A percentile compares a stretch with the other conserved stretches of the same genome.
Evolutionary conservation across 2,113 vertebrate genomes (phyloP).

Genomic region (Rattus rattus): DNA sequence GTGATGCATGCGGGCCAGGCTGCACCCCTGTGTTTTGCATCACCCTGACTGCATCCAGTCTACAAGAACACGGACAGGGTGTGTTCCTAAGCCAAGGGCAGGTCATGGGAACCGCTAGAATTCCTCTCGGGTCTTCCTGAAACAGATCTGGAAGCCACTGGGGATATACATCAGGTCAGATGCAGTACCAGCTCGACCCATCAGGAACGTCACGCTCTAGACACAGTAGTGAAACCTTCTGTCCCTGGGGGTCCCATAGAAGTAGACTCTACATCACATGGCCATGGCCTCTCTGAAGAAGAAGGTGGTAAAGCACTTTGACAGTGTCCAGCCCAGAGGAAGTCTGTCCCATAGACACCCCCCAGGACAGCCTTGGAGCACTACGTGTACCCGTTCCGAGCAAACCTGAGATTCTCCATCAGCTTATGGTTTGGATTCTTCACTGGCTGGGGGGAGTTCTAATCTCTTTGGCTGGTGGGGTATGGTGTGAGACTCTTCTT

Average conservation of each 20-base stretch:
- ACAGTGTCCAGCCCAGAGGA: fast-evolving
- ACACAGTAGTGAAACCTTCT: not conserved
- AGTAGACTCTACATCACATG: fast-evolving
- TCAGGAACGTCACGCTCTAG: no score
- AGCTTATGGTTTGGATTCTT: not conserved
- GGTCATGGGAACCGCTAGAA: not conserved
- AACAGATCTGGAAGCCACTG: fast-evolving
- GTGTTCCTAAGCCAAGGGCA: not conserved
- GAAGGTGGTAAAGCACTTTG: not conserved
- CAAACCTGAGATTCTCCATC: no score
- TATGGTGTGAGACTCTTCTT: not conserved
- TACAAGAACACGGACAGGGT: fast-evolving
- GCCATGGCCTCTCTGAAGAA: not conserved
- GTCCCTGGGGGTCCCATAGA: fast-evolving
- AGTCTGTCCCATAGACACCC: fast-evolving
- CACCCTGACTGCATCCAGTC: fast-evolving
- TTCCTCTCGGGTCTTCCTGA: not conserved
- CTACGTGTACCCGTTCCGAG: fast-evolving
- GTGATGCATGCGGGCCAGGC: fast-evolving
- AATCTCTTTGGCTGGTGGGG: not conserved
- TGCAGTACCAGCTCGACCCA: not conserved
- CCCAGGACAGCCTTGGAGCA: not conserved
- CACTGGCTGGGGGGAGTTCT: no score
- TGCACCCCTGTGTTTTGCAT: fast-evolving
- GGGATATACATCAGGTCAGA: not conserved